A percentile compares a stretch with the other conserved stretches of the same genome.
phyloP scores from a whole-genome alignment of 2,888 invertebrate genomes.

The Dolomedes plantarius region DNA sequence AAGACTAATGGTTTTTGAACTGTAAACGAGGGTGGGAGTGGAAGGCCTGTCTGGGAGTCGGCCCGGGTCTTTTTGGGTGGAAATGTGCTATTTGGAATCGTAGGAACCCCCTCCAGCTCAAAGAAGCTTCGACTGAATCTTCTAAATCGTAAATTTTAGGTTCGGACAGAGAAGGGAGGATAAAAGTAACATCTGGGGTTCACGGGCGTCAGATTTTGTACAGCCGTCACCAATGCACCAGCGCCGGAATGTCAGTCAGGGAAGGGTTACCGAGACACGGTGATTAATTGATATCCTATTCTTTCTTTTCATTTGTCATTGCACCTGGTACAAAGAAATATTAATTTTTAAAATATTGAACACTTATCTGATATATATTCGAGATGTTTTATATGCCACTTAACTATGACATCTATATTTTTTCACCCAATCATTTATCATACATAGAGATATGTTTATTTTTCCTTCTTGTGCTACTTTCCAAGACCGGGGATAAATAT shows the following conservation, averaged over 20 bases:
- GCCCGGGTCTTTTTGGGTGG: constrained; percentile 13
- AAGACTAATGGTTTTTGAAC: constrained; percentile 60
- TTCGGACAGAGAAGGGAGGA: constrained; percentile 51
- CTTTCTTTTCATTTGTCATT: constrained; percentile 33
- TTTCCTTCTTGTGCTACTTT: no score
- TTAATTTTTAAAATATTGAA: constrained; percentile 23
- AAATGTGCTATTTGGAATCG: constrained; percentile 43
- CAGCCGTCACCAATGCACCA: constrained; percentile 52
- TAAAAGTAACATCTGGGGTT: constrained; percentile 31
- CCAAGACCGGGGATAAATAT: no score
- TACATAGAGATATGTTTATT: no score
- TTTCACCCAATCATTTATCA: constrained; percentile 9
- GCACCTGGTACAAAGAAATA: constrained; percentile 55
- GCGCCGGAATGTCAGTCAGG: constrained; percentile 44
- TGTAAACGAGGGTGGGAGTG: constrained; percentile 44
- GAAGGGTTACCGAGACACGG: constrained; percentile 46
- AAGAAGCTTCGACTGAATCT: neutral
- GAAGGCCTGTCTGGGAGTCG: constrained; percentile 44
- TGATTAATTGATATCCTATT: constrained; percentile 47
- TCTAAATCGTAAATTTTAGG: constrained; percentile 51
- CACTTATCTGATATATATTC: neutral
- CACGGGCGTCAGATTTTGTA: constrained; percentile 60
- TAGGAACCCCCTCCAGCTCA: constrained; percentile 33
- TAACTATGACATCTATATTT: constrained; percentile 28
- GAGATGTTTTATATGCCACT: constrained; percentile 8